phyloP scores from a whole-genome alignment of 2,888 invertebrate genomes.

The Pterobdella sp. region DNA sequence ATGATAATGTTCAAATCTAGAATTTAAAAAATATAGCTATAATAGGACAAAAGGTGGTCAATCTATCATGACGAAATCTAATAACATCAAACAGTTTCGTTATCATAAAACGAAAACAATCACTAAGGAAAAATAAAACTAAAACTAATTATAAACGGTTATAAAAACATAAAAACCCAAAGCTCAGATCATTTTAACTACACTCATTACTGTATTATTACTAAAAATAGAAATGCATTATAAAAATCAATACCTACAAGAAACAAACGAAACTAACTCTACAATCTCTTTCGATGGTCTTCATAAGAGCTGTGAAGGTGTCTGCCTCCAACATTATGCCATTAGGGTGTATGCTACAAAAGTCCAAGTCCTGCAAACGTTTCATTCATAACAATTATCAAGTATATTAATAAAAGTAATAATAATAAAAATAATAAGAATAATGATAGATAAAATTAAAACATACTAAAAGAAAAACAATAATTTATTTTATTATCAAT shows the following conservation, averaged over 20 bases:
- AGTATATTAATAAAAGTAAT: no score
- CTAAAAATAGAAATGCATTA: neutral
- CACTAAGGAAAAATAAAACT: no score
- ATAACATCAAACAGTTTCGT: no score
- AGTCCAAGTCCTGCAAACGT: slow-evolving; percentile 78
- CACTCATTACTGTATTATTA: neutral
- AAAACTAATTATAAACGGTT: no score
- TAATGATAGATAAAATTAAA: no score
- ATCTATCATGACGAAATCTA: no score
- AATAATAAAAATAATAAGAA: no score
- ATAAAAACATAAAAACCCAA: no score
- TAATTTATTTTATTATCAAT: neutral
- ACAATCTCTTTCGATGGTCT: slow-evolving; percentile 94
- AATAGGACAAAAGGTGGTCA: no score
- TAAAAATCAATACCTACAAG: neutral
- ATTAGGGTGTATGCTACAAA: slow-evolving; percentile 90
- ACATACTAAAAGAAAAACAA: neutral
- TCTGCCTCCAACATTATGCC: slow-evolving; percentile 88
- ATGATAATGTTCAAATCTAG: no score
- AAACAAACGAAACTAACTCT: slow-evolving; percentile 60
- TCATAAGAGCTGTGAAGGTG: slow-evolving; percentile 85
- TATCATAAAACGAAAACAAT: no score
- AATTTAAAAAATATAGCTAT: no score
- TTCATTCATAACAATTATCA: neutral
- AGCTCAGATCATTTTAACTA: neutral